phyloP scores from a whole-genome alignment of 1,140 invertebrate genomes.

The Anastatus disparis region DNA sequence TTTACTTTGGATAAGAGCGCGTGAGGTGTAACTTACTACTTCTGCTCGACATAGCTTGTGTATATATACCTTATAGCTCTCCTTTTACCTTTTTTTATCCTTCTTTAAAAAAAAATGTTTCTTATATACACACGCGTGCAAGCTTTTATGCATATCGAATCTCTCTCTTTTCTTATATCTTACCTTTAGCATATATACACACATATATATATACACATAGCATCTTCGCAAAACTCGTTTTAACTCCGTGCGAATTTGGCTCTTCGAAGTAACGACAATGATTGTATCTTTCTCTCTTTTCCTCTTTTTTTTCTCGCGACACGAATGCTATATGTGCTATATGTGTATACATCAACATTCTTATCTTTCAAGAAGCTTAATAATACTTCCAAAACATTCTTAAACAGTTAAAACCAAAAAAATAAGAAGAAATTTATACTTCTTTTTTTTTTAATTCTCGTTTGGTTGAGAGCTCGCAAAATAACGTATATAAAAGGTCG shows the following conservation, averaged over 20 bases:
- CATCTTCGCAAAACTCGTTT: constrained; percentile 31
- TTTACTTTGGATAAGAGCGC: constrained; percentile 61
- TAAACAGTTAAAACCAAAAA: no score
- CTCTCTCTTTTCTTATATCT: neutral
- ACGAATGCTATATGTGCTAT: no score
- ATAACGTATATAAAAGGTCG: neutral
- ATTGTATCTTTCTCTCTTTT: neutral
- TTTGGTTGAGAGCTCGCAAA: no score
- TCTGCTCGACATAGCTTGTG: constrained; percentile 1
- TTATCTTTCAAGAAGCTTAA: no score
- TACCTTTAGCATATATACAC: neutral
- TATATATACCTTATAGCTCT: constrained; percentile 2
- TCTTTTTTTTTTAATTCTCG: no score
- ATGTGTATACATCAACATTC: no score
- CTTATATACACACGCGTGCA: no score
- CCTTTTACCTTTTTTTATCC: neutral
- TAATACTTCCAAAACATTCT: no score
- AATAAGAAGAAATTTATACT: no score
- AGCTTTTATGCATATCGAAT: constrained; percentile 30
- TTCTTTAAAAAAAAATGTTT: no score
- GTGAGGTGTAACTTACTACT: constrained; percentile 64
- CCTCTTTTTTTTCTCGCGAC: no score
- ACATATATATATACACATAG: neutral
- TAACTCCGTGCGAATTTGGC: neutral
- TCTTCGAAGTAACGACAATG: neutral